These are phyloP conservation scores for Synergus gifuensis DNA, from an alignment of 2,888 invertebrate genomes.

Conservation along the genomic window DNA sequence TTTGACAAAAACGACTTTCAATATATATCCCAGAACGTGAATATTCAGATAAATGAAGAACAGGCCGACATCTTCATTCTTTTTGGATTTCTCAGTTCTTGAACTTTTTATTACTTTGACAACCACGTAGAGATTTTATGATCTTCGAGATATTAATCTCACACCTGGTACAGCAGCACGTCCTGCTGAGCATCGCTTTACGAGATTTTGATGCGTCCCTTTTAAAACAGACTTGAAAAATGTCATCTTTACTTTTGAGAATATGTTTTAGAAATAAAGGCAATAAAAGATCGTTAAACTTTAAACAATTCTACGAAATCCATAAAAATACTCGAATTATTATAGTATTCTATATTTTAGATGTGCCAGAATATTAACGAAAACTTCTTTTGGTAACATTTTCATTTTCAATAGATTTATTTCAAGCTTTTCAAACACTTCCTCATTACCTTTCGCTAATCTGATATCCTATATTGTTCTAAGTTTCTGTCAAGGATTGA, in stretches of 20 bases:
- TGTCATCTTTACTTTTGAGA: background rate
- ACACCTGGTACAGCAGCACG: constrained; percentile 49
- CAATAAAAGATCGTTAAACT: background rate
- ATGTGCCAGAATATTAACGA: background rate
- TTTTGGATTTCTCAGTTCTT: constrained; percentile 45
- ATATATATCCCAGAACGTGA: constrained; percentile 15
- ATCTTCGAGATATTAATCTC: constrained; percentile 55
- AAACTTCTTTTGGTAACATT: background rate
- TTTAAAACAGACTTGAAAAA: background rate
- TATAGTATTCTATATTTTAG: too few species aligned
- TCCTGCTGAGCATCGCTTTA: constrained; percentile 49
- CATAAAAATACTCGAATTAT: too few species aligned
- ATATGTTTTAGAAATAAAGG: background rate
- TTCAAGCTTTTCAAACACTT: background rate
- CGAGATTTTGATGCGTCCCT: constrained; percentile 48
- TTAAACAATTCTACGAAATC: background rate
- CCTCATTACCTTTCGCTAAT: background rate
- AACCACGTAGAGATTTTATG: constrained; percentile 52
- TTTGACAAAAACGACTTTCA: constrained; percentile 11
- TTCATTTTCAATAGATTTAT: background rate
- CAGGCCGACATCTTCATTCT: constrained; percentile 35
- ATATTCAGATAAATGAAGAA: constrained; percentile 49
- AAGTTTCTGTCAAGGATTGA: constrained; percentile 7
- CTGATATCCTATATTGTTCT: constrained; percentile 1
- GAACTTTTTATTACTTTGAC: constrained; percentile 48